Conservation (phyloP, 1,140 invertebrate species). For the Conus ventricosus region DNA sequence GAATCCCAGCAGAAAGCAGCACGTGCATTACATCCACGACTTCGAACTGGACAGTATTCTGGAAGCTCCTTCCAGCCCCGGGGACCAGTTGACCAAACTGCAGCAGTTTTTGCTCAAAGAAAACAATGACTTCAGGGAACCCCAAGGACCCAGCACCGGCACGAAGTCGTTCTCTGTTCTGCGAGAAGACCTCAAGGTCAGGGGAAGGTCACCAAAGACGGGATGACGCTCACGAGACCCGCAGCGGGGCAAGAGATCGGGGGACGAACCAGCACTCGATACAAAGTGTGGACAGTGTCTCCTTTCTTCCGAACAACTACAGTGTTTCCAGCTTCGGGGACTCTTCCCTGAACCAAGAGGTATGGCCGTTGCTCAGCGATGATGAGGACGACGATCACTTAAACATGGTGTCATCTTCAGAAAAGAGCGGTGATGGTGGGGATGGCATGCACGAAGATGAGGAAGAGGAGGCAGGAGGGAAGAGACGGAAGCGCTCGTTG, state of each 20-base stretch:
- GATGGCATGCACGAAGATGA: background rate
- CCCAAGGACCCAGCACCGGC: background rate
- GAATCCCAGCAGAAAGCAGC: background rate
- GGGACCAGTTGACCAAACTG: constrained; percentile 27
- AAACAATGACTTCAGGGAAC: constrained; percentile 25
- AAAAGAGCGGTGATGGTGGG: background rate
- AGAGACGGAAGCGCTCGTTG: constrained; percentile 1
- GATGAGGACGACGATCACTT: background rate
- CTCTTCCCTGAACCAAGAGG: background rate
- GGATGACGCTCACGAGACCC: background rate
- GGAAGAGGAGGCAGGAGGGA: background rate
- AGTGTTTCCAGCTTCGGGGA: background rate
- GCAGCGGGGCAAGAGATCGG: too few species aligned
- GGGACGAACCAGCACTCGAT: too few species aligned
- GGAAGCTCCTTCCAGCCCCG: background rate
- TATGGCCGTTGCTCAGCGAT: background rate
- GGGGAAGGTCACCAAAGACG: background rate
- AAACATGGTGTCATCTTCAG: background rate
- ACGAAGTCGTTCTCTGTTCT: background rate
- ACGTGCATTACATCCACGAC: constrained; percentile 14
- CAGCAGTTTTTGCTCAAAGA: constrained; percentile 19
- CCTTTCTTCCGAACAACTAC: background rate
- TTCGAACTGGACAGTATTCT: background rate
- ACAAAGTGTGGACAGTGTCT: too few species aligned
- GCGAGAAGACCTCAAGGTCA: background rate